These are phyloP conservation scores for Mastomys coucha DNA, from an alignment of 2,113 vertebrate species.

Conservation along the genomic window DNA sequence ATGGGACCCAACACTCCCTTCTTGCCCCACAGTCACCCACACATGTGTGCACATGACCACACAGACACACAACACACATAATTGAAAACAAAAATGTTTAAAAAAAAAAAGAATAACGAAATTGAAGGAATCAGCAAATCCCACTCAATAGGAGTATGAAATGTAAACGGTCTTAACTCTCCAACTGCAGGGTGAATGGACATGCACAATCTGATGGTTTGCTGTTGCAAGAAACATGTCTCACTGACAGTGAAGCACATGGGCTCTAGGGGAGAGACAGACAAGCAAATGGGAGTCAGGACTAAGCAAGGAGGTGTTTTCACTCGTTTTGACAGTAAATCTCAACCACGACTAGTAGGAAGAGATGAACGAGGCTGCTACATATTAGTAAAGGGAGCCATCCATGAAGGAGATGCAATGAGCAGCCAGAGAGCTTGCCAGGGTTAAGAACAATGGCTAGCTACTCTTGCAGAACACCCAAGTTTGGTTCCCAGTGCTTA, in stretches of 20 bases:
- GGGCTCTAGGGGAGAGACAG: neutral
- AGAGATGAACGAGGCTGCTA: neutral
- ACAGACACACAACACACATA: neutral
- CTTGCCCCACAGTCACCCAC: neutral
- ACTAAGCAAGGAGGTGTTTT: neutral
- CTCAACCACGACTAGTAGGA: neutral
- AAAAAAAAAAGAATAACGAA: neutral
- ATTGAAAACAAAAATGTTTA: neutral
- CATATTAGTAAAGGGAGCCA: neutral
- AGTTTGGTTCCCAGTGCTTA: neutral
- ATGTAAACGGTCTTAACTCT: neutral
- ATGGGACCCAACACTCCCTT: no score
- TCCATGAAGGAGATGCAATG: neutral
- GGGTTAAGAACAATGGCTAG: neutral
- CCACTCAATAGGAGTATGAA: neutral
- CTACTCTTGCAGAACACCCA: neutral
- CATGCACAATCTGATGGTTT: neutral
- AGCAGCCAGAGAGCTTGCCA: neutral
- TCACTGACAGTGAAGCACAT: neutral
- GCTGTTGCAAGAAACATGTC: neutral
- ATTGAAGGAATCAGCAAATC: neutral
- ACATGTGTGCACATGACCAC: neutral
- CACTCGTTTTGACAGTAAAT: neutral
- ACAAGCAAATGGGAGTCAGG: neutral
- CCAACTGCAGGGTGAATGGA: neutral